phyloP scores from a whole-genome alignment of 2,797 vertebrate species.

The Microctenopoma stevenorrisi region DNA sequence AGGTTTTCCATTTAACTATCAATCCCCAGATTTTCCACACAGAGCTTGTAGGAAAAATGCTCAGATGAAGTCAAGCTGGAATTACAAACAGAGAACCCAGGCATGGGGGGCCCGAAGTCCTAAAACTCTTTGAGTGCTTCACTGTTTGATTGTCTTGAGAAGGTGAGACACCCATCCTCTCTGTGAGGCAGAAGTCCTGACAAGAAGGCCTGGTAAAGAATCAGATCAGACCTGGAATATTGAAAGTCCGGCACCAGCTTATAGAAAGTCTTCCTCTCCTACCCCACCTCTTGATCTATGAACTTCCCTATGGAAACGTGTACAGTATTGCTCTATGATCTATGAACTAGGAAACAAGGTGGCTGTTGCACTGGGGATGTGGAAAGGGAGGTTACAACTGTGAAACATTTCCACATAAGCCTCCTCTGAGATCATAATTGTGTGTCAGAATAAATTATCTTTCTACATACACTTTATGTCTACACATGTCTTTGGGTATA shows the following conservation, averaged over 20 bases:
- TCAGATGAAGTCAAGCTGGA: slow-evolving; percentile 33
- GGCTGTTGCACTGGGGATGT: slow-evolving; percentile 36
- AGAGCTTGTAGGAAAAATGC: slow-evolving; percentile 36
- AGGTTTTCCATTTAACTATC: slow-evolving; percentile 60
- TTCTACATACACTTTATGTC: background rate
- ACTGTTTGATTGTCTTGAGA: slow-evolving; percentile 1
- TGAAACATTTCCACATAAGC: slow-evolving; percentile 33
- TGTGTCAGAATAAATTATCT: background rate
- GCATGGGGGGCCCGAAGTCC: background rate
- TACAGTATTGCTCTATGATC: slow-evolving; percentile 32
- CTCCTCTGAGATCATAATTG: slow-evolving; percentile 29
- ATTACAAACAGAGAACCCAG: slow-evolving; percentile 49
- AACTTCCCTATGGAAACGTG: slow-evolving; percentile 23
- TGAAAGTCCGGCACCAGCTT: slow-evolving; percentile 29
- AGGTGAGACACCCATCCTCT: slow-evolving; percentile 23
- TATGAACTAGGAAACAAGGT: slow-evolving; percentile 57
- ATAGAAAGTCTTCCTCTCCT: slow-evolving; percentile 38
- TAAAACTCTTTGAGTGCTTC: background rate
- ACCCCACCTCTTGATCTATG: slow-evolving; percentile 50
- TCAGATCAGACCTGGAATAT: slow-evolving; percentile 20
- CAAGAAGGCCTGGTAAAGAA: slow-evolving; percentile 12
- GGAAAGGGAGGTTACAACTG: slow-evolving; percentile 26
- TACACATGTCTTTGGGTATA: background rate
- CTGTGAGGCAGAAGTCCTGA: background rate
- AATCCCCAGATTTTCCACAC: slow-evolving; percentile 65